Percentiles rank a stretch among this genome's conserved stretches.
Evolutionary conservation across 2,113 vertebrate species (phyloP).

Genomic region (Oncorhynchus keta): DNA sequence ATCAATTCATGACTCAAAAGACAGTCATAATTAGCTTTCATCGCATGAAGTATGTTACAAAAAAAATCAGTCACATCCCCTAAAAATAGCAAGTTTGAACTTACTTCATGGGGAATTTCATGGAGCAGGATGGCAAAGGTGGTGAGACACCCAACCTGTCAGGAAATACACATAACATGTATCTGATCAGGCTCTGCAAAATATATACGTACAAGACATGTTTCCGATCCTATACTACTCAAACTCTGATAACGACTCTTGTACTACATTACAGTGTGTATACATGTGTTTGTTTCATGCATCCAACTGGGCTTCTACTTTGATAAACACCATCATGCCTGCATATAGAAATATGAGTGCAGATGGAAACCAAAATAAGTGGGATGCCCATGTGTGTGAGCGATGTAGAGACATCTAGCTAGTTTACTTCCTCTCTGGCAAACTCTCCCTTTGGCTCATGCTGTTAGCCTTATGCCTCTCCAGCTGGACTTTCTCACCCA

Average conservation of each 20-base stretch:
- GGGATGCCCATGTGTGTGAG: slow-evolving; percentile 44
- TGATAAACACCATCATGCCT: not conserved
- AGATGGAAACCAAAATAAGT: slow-evolving; percentile 37
- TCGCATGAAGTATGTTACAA: not conserved
- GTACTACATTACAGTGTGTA: not conserved
- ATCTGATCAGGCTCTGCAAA: not conserved
- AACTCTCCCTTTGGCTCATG: slow-evolving; percentile 53
- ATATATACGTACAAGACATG: not conserved
- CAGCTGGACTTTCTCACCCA: slow-evolving; percentile 66
- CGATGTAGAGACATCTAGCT: slow-evolving; percentile 48
- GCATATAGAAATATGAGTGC: slow-evolving; percentile 24
- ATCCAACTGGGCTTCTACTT: not conserved
- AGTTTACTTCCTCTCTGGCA: slow-evolving; percentile 71
- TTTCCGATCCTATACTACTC: not conserved
- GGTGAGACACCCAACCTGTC: slow-evolving; percentile 91
- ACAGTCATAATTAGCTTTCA: too few species aligned
- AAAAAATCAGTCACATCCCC: too few species aligned
- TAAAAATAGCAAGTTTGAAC: slow-evolving; percentile 26
- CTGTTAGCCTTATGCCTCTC: slow-evolving; percentile 75
- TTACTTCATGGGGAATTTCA: slow-evolving; percentile 97
- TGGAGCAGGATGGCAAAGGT: slow-evolving; percentile 96
- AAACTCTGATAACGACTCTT: not conserved
- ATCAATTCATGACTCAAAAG: too few species aligned
- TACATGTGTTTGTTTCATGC: not conserved
- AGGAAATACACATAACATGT: slow-evolving; percentile 6